Evolutionary conservation across 2,113 vertebrate genomes (phyloP), one percentile per base, ranked within the genome.

Genomic region (Rhabdornis inornatus): DNA sequence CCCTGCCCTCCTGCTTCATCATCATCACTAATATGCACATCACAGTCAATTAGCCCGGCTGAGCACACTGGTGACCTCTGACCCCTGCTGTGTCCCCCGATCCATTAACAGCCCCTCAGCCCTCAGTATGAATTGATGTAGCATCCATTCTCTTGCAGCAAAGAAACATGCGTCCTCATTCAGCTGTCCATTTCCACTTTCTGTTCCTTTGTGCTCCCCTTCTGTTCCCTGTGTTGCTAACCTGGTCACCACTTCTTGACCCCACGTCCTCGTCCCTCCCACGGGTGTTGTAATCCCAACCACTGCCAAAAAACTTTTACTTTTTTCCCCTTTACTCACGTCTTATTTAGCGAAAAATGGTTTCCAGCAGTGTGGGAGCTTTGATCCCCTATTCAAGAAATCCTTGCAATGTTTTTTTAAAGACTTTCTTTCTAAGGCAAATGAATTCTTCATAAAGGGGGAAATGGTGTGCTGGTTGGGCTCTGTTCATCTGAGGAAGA

Each of bases 101-200:
- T 98, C 98, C 98, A 98, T 99, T 98, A 98, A 97, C 98, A 97
- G 97, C 55, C 95, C 77, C 96, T 81, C 75, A 31, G 61, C 98
- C 98, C 97, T 98, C 90, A 98, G 98, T 99, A 98, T 98, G 99
- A 99, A 97, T 98, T 97, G 98, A 98, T 99, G 99, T 99, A 97
- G 95, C 95, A 80, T 52, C 98, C 97, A 99, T 99, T 99, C 99
- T 99, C 98, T 97, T 97, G 95, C 57, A 86, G 94, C 98, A 97
- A 92, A 97, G 98, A 98, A 99, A 99, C 99, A 99, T 96, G 98
- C 98, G 97, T 98, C 96, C 96, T 94, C 98, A 98, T 99, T 99
- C 97, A 98, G 94, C 95, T 96, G 72, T 94, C 97, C 96, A 97
- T 98, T 98, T 98, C 98, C 98, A 98, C 98, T 98, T 98, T 99